phyloP scores from a whole-genome alignment of 2,888 invertebrate genomes.

The Drosophila lutescens region DNA sequence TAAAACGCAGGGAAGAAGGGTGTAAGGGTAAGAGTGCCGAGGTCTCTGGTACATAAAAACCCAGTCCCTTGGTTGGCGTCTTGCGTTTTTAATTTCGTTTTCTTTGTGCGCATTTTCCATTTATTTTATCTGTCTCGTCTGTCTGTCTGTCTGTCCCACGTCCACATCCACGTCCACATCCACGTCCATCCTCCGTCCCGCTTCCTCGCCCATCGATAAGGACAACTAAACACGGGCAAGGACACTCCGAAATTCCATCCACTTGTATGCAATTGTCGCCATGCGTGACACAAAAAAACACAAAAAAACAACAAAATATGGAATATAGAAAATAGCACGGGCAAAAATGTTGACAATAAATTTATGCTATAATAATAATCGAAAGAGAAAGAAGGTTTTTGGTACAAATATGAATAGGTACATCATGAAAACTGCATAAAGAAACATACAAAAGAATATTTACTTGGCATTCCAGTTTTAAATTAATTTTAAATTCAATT shows the following conservation, averaged over 20 bases:
- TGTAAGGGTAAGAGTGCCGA: no score
- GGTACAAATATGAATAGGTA: no score
- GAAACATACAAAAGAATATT: no score
- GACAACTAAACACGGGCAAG: constrained; percentile 39
- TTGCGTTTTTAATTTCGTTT: constrained; percentile 75
- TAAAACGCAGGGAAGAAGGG: constrained; percentile 1
- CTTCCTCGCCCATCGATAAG: constrained; percentile 31
- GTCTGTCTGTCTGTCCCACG: constrained; percentile 29
- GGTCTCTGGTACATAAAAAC: constrained; percentile 21
- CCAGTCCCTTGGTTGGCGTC: constrained; percentile 44
- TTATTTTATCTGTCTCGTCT: constrained; percentile 46
- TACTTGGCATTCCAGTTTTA: no score
- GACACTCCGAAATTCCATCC: constrained; percentile 40
- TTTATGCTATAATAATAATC: constrained; percentile 56
- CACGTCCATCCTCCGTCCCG: constrained; percentile 7
- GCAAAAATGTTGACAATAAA: constrained; percentile 64
- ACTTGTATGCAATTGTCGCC: constrained; percentile 41
- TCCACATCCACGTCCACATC: not conserved
- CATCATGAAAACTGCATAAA: not conserved
- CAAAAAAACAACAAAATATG: not conserved
- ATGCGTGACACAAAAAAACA: constrained; percentile 59
- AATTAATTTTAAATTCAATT: no score
- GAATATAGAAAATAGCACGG: not conserved
- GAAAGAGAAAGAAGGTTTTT: not conserved
- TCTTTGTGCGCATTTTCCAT: constrained; percentile 63